phyloP scores from a whole-genome alignment of 2,113 vertebrate genomes.

The Loxodonta africana region DNA sequence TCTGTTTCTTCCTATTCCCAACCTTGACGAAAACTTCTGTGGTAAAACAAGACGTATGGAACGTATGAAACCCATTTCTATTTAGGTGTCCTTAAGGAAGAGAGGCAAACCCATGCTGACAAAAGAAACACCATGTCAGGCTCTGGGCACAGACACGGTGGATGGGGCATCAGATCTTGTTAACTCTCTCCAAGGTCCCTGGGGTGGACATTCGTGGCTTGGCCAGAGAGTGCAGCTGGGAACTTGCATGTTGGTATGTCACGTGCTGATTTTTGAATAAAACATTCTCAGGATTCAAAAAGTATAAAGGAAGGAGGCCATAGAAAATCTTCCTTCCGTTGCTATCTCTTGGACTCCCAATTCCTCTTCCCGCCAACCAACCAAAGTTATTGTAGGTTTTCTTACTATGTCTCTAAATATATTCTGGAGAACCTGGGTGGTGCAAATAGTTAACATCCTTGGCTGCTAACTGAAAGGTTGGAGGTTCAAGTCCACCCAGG shows the following conservation, averaged over 20 bases:
- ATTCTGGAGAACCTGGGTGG: background rate
- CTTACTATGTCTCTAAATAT: background rate
- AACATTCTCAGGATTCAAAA: background rate
- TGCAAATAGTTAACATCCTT: background rate
- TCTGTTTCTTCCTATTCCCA: background rate
- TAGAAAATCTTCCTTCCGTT: background rate
- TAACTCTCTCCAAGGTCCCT: background rate
- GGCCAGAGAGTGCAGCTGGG: background rate
- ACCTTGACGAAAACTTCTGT: background rate
- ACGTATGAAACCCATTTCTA: background rate
- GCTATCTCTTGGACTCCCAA: background rate
- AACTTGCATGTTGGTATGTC: background rate
- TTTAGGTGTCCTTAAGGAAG: background rate
- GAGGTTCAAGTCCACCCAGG: background rate
- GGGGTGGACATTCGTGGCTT: background rate
- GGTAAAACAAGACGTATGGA: background rate
- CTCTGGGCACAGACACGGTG: rapidly evolving
- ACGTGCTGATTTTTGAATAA: background rate
- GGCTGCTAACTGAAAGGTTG: too few relatives aligned
- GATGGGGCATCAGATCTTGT: rapidly evolving
- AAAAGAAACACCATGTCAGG: rapidly evolving
- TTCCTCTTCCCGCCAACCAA: background rate
- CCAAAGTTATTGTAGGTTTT: rapidly evolving
- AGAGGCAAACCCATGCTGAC: background rate
- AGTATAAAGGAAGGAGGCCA: background rate